Evolutionary conservation across 2,888 invertebrate species (phyloP), one percentile per base, ranked within the genome.

Genomic region (Drosophila setosimentum): DNA sequence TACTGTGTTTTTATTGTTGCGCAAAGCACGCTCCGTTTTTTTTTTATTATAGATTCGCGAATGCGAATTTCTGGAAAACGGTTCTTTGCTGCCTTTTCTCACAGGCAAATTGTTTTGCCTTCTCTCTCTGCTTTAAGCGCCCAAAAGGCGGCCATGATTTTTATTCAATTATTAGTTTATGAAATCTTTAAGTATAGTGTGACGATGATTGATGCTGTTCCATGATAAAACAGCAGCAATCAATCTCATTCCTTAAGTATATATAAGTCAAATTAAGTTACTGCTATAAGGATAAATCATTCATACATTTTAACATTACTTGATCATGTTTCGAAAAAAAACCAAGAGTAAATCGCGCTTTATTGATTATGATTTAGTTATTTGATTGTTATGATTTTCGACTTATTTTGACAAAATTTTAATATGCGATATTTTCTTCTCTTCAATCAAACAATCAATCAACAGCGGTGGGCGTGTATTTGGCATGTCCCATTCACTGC

Each of bases 401-500:
- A 24, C 21, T 27, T 59, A 16, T 57, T 61, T 51, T 8, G 78
- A 42, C 49, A 11, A 64, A 49, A 18, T 76, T 66, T 84, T 84
- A 89, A 84, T 81, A 72, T 50, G 21, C 3, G 11, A 54, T 60
- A 71, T 78, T 68, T 73, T 68, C 53, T 58, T 67, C 74, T 58
- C 73, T 69, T 58, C 62, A 71, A 68, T 58, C 37, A 42, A 61
- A 16, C 45, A 3, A 58, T 68, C 62, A 57, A 65, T 57, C 64
- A 62, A 67, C 78, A 93, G 92, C 89, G 93, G 93, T 88, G 92
- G 93, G 77, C 92, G 93, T 83, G 92, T 93, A 85, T 93, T 93
- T 92, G 93, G 93, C 83, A 93, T 93, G 93, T 93, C 93, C 71
- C 93, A 93, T 91, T 93, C 93, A 86, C 89, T 93, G 82, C 93